A percentile compares a stretch with the other conserved stretches of the same genome.
Evolutionary conservation across 2,888 invertebrate species (phyloP).

Genomic region (Parnassius mnemosyne): DNA sequence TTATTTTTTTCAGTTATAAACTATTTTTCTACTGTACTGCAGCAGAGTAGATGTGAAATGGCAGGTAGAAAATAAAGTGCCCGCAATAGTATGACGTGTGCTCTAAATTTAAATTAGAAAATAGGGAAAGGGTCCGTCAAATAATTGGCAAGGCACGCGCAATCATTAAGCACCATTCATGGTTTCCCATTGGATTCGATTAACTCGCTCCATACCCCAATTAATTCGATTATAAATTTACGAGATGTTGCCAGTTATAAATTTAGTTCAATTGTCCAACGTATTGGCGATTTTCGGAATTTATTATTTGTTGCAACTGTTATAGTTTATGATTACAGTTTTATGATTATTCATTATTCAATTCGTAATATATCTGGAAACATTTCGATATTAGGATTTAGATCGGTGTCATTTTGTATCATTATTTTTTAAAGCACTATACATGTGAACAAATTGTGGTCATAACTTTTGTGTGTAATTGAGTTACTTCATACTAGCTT

Average conservation of each 20-base stretch:
- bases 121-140: slow-evolving; percentile 39
- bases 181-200: slow-evolving; percentile 29
- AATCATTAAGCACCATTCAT: slow-evolving; percentile 33
- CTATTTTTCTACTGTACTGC: background rate
- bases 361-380: slow-evolving; percentile 5
- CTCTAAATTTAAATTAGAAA: slow-evolving; percentile 25
- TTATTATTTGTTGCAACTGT: slow-evolving; percentile 67
- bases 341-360: slow-evolving; percentile 42
- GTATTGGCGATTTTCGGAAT: slow-evolving; percentile 46
- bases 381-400: background rate
- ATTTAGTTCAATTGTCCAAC: slow-evolving; percentile 52
- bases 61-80: slow-evolving; percentile 3
- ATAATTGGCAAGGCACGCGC: slow-evolving; percentile 26
- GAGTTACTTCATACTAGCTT: background rate
- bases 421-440: too few species aligned
- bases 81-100: background rate
- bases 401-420: too few species aligned
- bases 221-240: slow-evolving; percentile 69
- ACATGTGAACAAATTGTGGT: too few species aligned
- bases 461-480: background rate
- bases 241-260: slow-evolving; percentile 74
- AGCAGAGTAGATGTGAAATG: background rate
- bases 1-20: too few species aligned
- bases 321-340: slow-evolving; percentile 61
- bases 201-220: slow-evolving; percentile 41